phyloP scores from a whole-genome alignment of 2,888 invertebrate genomes.

The Pyrrhia umbra region DNA sequence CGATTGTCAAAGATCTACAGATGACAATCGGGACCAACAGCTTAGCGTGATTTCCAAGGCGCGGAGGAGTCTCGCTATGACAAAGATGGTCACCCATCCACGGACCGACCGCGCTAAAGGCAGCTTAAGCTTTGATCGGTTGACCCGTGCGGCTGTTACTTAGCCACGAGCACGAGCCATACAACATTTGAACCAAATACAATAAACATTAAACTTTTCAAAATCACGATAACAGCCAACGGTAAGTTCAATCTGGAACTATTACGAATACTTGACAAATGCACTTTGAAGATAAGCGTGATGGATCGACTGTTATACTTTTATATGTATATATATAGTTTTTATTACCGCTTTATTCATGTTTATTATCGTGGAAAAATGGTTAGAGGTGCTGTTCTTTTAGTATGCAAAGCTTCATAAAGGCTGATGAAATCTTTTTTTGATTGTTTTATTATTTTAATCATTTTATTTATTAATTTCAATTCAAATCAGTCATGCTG shows the following conservation, averaged over 20 bases:
- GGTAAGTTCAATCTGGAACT: conserved; percentile 16
- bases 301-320: conserved; percentile 30
- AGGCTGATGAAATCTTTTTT: background rate
- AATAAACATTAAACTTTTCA: conserved; percentile 1
- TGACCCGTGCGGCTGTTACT: too few species aligned
- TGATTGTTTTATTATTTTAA: background rate
- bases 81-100: too few species aligned
- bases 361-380: background rate
- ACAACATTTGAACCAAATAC: background rate
- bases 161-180: too few species aligned
- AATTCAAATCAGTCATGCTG: too few species aligned
- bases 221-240: conserved; percentile 11
- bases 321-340: too few species aligned
- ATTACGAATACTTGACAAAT: conserved; percentile 27
- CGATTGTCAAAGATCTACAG: too few species aligned
- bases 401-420: background rate
- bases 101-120: too few species aligned
- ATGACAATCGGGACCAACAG: too few species aligned
- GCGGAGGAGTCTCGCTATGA: too few species aligned
- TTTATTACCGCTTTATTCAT: background rate
- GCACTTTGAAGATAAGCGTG: conserved; percentile 46
- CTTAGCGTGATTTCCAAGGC: too few species aligned
- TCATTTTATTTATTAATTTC: too few species aligned
- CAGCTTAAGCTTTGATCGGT: too few species aligned
- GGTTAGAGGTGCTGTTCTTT: background rate